Base-by-base conservation (phyloP, 30 jellyfish, hydroid and myxozoan genomes). In the Cassiopea xamachana region DNA sequence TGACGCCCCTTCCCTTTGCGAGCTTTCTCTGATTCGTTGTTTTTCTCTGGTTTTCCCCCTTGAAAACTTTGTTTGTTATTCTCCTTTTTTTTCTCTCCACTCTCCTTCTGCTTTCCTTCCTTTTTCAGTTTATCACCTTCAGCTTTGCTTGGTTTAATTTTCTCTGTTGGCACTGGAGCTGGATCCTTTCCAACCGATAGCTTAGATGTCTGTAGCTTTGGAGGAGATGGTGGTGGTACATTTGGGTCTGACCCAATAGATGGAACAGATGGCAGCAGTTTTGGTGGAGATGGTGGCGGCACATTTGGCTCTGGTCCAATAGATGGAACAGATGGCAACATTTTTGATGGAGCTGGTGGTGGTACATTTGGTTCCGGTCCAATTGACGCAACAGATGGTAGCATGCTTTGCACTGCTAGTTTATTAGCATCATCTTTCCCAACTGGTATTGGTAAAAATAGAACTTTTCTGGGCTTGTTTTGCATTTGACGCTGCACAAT, bases 181-280 rank as follows among this genome's bases (percentile, higher is more conserved):
- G 97, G 94, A 14, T 91, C 97, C 80, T 91, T 83, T 9, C 92
- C 97, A 12, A 91, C 77, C 13, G 97, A 91, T 6, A 87, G 85
- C 71, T 83, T 94, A 15, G 90, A 86, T 14, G 89, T 73, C 10
- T 73, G 77, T 19, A 16, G 60, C 79, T 80, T 83, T 45, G 83
- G 60, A 16, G 91, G 91, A 13, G 81, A 15, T 43, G 91, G 91
- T 0, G 91, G 83, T 10, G 82, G 83, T 12, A 68, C 82, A 1
- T 60, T 64, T 10, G 89, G 92, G 80, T 73, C 94, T 16, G 88
- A 77, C 2, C 89, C 94, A 2, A 87, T 88, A 0, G 95, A 88
- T 78, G 95, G 79, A 12, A 88, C 95, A 18, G 95, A 70, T 1
- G 95, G 95, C 39, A 88, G 81, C 86, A 88, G 14, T 60, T 46